Evolutionary conservation across 2,888 invertebrate genomes (phyloP).

Genomic region (Ypsolopha sequella): DNA sequence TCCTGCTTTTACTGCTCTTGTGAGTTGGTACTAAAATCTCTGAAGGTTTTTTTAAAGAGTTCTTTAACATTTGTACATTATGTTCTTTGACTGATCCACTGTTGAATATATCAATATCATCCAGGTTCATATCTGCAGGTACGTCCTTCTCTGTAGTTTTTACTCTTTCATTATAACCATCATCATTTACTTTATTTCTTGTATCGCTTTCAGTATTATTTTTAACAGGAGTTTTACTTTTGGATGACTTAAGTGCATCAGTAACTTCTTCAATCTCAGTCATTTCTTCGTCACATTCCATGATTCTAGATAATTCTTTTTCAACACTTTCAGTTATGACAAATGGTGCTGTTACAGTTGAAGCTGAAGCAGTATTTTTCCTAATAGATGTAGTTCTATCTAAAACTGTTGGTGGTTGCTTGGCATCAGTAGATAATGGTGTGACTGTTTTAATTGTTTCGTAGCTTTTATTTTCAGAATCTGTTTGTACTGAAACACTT

Average conservation of each 20-base stretch:
- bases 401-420: constrained; percentile 4
- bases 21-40: constrained; percentile 38
- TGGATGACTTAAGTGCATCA: background rate
- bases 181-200: too few relatives aligned
- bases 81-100: constrained; percentile 39
- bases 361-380: constrained; percentile 54
- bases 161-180: constrained; percentile 1
- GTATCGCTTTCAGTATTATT: constrained; percentile 4
- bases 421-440: constrained; percentile 10
- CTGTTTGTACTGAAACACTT: constrained; percentile 17
- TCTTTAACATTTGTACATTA: constrained; percentile 28
- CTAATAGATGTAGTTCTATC: constrained; percentile 30
- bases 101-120: constrained; percentile 47
- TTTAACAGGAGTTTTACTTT: background rate
- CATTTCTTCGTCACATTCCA: constrained; percentile 25
- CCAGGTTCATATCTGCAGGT: constrained; percentile 23
- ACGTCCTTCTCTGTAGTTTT: constrained; percentile 6
- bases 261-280: constrained; percentile 12
- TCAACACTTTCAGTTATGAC: constrained; percentile 56
- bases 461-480: constrained; percentile 11
- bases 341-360: constrained; percentile 40
- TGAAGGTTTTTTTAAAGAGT: constrained; percentile 30
- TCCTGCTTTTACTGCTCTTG: constrained; percentile 18
- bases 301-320: constrained; percentile 42
- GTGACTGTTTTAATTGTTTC: constrained; percentile 8